These are phyloP conservation scores for Recurvirostra avosetta DNA, from an alignment of 2,113 vertebrate genomes.

Conservation along the genomic window DNA sequence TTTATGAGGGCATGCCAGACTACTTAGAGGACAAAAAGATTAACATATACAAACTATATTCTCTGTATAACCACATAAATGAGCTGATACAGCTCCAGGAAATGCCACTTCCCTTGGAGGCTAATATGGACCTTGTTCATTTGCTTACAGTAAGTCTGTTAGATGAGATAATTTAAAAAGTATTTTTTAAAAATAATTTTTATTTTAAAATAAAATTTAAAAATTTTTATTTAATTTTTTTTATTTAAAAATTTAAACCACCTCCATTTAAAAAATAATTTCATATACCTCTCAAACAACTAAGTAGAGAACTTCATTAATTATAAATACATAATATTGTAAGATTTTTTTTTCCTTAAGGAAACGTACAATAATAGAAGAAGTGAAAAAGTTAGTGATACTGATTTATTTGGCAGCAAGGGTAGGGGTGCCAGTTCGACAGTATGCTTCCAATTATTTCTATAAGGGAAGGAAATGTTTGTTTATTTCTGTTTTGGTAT, in stretches of 20 bases:
- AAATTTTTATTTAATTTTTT: too few species aligned
- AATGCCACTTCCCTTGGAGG: slow-evolving; percentile 85
- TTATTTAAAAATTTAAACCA: not conserved
- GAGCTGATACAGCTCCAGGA: slow-evolving; percentile 92
- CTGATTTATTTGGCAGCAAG: not conserved
- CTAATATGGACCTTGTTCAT: slow-evolving; percentile 95
- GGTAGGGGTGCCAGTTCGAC: not conserved
- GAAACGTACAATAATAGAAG: not conserved
- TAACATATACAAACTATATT: slow-evolving; percentile 90
- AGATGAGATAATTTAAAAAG: not conserved
- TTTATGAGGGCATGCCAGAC: slow-evolving; percentile 92
- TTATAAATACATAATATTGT: not conserved
- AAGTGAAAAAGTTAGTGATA: not conserved
- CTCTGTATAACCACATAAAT: slow-evolving; percentile 90
- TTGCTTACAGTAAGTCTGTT: slow-evolving; percentile 84
- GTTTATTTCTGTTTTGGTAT: not conserved
- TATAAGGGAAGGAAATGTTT: not conserved
- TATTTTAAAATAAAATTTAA: too few species aligned
- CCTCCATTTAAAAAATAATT: not conserved
- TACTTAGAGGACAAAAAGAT: slow-evolving; percentile 90
- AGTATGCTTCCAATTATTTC: not conserved
- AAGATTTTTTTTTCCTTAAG: not conserved
- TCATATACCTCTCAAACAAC: not conserved
- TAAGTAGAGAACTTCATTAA: not conserved
- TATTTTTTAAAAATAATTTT: too few species aligned